Evolutionary conservation across 2,113 vertebrate species (phyloP).

Genomic region (Strix uralensis): DNA sequence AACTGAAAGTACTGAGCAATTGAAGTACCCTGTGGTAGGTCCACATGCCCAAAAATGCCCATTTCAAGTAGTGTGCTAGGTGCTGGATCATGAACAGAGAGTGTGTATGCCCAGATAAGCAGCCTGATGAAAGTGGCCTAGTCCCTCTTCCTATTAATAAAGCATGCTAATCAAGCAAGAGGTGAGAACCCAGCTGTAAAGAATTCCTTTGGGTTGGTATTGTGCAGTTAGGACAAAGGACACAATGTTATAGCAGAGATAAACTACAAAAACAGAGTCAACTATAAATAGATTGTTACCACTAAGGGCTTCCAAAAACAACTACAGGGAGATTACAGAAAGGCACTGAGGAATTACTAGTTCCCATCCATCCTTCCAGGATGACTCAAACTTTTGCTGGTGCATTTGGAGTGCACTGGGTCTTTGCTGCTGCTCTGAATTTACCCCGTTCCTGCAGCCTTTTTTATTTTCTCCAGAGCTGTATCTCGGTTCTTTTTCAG

Average conservation of each 20-base stretch:
- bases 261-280: not conserved
- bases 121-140: not conserved
- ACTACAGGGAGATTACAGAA: not conserved
- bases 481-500: not conserved
- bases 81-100: not conserved
- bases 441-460: not conserved
- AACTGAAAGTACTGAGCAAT: not conserved
- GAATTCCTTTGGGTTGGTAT: not conserved
- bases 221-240: not conserved
- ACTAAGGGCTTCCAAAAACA: constrained; percentile 8
- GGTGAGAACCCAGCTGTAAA: not conserved
- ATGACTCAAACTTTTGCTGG: not conserved
- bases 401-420: not conserved
- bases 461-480: not conserved
- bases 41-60: not conserved
- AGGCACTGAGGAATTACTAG: not conserved
- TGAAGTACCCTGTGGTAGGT: not conserved
- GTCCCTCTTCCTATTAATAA: not conserved
- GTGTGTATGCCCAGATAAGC: accelerated
- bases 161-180: not conserved
- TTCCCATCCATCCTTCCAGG: not conserved
- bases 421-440: not conserved
- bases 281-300: constrained; percentile 40
- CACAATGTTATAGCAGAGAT: not conserved
- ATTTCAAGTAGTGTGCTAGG: not conserved